phyloP scores from a whole-genome alignment of 2,113 vertebrate genomes.

The Phalacrocorax aristotelis region DNA sequence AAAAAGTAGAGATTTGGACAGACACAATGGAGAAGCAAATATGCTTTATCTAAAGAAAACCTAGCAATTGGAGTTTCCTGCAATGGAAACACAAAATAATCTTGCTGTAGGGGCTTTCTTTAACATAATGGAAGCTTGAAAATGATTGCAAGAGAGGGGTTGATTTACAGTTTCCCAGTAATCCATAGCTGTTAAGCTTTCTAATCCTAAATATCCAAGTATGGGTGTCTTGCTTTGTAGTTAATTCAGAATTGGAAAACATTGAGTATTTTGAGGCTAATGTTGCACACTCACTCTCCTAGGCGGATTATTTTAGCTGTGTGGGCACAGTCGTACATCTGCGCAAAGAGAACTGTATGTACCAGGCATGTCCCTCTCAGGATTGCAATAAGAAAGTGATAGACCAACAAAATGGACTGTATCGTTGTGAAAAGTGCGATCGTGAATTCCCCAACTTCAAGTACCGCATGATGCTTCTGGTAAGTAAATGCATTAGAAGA shows the following conservation, averaged over 20 bases:
- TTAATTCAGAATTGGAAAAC: conserved; percentile 34
- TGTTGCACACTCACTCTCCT: conserved; percentile 17
- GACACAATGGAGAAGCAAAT: conserved; percentile 40
- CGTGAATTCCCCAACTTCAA: conserved; percentile 95
- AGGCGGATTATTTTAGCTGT: conserved; percentile 94
- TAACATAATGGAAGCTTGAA: conserved; percentile 54
- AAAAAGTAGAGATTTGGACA: conserved; percentile 38
- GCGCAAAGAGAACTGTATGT: conserved; percentile 94
- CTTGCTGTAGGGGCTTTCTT: conserved; percentile 55
- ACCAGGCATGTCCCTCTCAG: conserved; percentile 91
- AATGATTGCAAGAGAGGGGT: conserved; percentile 36
- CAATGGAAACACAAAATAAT: conserved; percentile 55
- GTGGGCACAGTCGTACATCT: conserved; percentile 90
- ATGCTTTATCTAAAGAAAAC: conserved; percentile 38
- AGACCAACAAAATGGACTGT: conserved; percentile 94
- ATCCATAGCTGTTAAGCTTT: conserved; percentile 56
- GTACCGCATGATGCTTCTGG: conserved; percentile 94
- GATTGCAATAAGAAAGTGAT: conserved; percentile 99
- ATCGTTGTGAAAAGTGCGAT: conserved; percentile 95
- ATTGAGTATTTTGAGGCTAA: conserved; percentile 27
- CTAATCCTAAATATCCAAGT: conserved; percentile 49
- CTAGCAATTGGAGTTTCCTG: conserved; percentile 30
- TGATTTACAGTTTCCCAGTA: conserved; percentile 46
- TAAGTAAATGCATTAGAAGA: conserved; percentile 66
- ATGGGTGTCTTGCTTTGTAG: conserved; percentile 9